These are phyloP conservation scores for Caenorhabditis sinica DNA, from an alignment of 2,888 invertebrate genomes.

Conservation along the genomic window DNA sequence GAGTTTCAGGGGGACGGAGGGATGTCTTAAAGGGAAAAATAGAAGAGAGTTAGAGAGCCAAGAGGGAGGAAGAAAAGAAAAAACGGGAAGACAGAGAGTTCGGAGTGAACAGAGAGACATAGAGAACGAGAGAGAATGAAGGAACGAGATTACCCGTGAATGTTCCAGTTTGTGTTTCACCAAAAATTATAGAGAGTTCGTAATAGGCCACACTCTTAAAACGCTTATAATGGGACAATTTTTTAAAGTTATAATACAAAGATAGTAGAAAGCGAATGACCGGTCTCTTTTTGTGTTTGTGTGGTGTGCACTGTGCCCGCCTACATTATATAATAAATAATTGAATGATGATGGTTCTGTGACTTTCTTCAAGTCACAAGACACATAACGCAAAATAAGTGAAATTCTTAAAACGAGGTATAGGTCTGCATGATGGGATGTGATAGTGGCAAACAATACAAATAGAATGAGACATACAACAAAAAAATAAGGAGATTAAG, in stretches of 20 bases:
- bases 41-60: neutral
- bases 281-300: no score
- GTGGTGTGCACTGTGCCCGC: conserved; percentile 1
- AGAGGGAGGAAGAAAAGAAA: neutral
- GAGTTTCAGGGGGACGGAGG: neutral
- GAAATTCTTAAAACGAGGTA: conserved; percentile 16
- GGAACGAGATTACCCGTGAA: neutral
- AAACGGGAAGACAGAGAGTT: conserved; percentile 2
- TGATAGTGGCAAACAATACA: conserved; percentile 4
- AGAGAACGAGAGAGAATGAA: conserved; percentile 18
- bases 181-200: neutral
- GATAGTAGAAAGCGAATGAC: conserved; percentile 6
- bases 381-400: conserved; percentile 9
- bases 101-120: neutral
- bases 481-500: conserved; percentile 9
- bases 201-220: neutral
- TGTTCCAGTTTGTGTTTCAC: conserved; percentile 2
- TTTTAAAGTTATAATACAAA: no score
- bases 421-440: neutral
- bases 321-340: neutral
- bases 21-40: neutral
- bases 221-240: conserved; percentile 13
- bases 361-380: neutral
- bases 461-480: conserved; percentile 11
- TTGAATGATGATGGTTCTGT: neutral